Evolutionary conservation across 1,140 invertebrate genomes (phyloP).

Genomic region (Zaprionus camerounensis): DNA sequence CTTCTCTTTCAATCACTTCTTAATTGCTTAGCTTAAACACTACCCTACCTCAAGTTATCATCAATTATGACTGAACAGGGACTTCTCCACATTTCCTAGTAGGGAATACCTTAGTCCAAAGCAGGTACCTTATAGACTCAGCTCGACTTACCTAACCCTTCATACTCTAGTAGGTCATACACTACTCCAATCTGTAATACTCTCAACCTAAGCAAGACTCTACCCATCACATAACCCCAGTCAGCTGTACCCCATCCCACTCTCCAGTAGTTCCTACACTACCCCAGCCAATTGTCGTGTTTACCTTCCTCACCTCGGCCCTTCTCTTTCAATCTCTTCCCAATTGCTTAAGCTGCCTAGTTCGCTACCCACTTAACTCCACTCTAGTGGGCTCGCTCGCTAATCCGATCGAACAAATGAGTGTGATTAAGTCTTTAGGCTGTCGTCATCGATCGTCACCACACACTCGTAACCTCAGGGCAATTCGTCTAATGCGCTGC

Average conservation of each 20-base stretch:
- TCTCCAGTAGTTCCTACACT: background rate
- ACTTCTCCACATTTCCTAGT: too few relatives aligned
- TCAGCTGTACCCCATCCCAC: background rate
- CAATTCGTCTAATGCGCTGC: background rate
- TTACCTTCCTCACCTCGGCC: background rate
- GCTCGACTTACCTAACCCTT: too few relatives aligned
- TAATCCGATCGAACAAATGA: constrained; percentile 5
- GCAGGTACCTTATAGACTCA: too few relatives aligned
- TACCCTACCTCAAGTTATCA: too few relatives aligned
- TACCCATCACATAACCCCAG: too few relatives aligned
- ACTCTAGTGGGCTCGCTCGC: background rate
- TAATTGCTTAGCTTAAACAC: background rate
- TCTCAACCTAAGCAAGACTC: too few relatives aligned
- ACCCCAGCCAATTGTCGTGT: background rate
- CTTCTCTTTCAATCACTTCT: background rate
- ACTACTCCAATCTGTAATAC: too few relatives aligned
- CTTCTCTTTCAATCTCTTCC: background rate
- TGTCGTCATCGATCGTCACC: constrained; percentile 3
- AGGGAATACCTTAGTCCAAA: too few relatives aligned
- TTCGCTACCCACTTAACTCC: background rate
- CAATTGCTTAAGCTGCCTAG: background rate
- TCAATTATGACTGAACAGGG: too few relatives aligned
- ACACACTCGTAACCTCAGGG: background rate
- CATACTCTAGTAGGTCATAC: too few relatives aligned
- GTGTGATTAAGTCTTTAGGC: background rate